These are phyloP conservation scores for Crenuchus spilurus DNA, from an alignment of 2,797 vertebrate genomes.

Conservation along the genomic window DNA sequence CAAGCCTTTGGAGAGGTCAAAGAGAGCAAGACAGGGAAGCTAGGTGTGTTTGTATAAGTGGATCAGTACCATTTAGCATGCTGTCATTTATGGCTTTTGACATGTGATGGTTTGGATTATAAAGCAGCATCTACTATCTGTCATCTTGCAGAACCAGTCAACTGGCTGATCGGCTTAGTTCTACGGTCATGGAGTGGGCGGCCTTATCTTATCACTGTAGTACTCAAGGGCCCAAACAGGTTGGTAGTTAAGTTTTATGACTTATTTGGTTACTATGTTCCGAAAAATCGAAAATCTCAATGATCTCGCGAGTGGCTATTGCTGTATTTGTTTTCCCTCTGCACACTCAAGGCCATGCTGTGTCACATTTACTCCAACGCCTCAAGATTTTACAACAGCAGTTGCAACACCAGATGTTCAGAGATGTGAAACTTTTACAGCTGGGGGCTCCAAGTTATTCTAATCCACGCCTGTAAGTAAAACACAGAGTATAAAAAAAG, in stretches of 20 bases:
- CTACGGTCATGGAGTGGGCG: not conserved
- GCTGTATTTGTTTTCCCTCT: slow-evolving; percentile 17
- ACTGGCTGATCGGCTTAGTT: too few relatives aligned
- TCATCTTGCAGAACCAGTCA: slow-evolving; percentile 51
- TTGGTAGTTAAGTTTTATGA: slow-evolving; percentile 66
- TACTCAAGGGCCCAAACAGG: slow-evolving; percentile 62
- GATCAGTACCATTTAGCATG: not conserved
- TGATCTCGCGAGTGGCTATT: not conserved
- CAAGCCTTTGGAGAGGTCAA: slow-evolving; percentile 38
- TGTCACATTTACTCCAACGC: not conserved
- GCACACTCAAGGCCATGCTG: slow-evolving; percentile 32
- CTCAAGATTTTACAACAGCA: not conserved
- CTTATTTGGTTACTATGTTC: slow-evolving; percentile 66
- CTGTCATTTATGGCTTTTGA: not conserved
- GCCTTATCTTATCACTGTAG: slow-evolving; percentile 47
- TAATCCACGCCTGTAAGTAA: not conserved
- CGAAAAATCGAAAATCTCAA: slow-evolving; percentile 22
- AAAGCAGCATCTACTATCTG: slow-evolving; percentile 55
- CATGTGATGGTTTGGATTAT: slow-evolving; percentile 37
- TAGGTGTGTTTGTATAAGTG: not conserved
- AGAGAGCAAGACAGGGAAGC: not conserved
- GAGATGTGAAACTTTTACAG: not conserved
- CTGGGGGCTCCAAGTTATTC: not conserved
- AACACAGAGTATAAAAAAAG: not conserved
- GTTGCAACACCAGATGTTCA: slow-evolving; percentile 15